Base-by-base conservation (phyloP, 2,888 invertebrate species). In the Trileptium ribeirensis region DNA sequence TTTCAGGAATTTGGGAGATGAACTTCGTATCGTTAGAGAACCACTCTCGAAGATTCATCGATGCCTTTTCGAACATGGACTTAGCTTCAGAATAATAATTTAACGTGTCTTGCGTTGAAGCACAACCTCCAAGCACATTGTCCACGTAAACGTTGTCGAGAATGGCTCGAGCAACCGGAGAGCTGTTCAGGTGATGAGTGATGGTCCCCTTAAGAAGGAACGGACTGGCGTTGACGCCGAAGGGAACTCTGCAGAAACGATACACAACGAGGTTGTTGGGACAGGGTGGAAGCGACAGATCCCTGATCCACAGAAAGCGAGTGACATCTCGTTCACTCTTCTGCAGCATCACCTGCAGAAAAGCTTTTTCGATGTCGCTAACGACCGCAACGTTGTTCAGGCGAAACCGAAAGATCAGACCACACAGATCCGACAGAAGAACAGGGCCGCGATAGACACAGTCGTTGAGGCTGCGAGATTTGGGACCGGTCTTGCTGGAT, bases 341-440 rank as follows among this genome's bases (percentile, higher is more conserved):
- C 1, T 81, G 74, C 1, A 86, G 67, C 1, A 36, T 38, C 0
- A 86, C 67, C 37, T 82, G 82, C 33, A 84, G 85, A 80, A 86
- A 86, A 0, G 86, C 86, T 74, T 84, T 86, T 51, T 83, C 83
- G 36, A 85, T 82, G 77, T 86, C 86, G 1, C 67, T 37, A 2
- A 77, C 77, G 36, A 84, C n/a, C 3, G 77, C 3, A 77, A 77
- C n/a, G 8, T 31, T 3, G n/a, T 77, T 77, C n/a, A 77, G n/a
- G n/a, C 77, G 77, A 37, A 77, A 77, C 33, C 77, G 77, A 37
- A 77, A 36, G 3, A 31, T n/a, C n/a, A 34, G 36, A 36, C 38
- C n/a, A 34, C 34, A 37, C 36, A 77, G 37, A n/a, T 77, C 37
- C 15, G 33, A n/a, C n/a, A 77, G 36, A 31, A 77, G 8, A n/a